Conservation (phyloP, 2,888 invertebrate species). For the Morinoia aosen region DNA sequence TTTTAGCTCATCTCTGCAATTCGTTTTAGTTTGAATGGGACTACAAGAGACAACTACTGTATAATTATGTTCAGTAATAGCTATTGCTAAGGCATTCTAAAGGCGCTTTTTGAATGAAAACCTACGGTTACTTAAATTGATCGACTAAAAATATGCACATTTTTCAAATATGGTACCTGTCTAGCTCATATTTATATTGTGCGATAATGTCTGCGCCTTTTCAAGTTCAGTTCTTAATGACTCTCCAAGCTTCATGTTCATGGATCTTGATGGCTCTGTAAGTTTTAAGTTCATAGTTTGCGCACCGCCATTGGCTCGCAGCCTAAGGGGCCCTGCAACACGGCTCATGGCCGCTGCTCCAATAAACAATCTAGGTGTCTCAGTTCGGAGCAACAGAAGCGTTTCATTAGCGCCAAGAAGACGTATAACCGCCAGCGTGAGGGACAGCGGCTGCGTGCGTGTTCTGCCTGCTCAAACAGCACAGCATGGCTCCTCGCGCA, state of each 20-base stretch:
- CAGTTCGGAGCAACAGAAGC: neutral
- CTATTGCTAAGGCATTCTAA: no score
- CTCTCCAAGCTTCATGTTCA: neutral
- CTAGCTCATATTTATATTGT: no score
- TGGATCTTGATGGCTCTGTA: neutral
- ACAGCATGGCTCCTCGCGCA: neutral
- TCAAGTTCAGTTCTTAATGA: no score
- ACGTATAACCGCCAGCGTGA: constrained; percentile 12
- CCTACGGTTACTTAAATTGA: no score
- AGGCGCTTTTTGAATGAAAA: no score
- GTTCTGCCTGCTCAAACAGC: neutral
- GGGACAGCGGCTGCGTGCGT: neutral
- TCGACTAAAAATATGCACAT: no score
- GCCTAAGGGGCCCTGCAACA: neutral
- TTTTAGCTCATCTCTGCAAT: no score
- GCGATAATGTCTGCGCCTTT: no score
- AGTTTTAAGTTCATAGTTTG: neutral
- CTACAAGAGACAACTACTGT: no score
- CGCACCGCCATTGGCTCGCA: neutral
- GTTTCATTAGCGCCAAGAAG: constrained; percentile 3
- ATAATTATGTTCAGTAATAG: no score
- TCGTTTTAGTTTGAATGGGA: no score
- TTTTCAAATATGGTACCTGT: no score
- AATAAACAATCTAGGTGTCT: neutral
- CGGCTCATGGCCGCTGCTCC: neutral